A percentile compares a stretch with the other conserved stretches of the same genome.
Evolutionary conservation across 2,888 invertebrate species (phyloP).

Genomic region (Hecatera dysodea): DNA sequence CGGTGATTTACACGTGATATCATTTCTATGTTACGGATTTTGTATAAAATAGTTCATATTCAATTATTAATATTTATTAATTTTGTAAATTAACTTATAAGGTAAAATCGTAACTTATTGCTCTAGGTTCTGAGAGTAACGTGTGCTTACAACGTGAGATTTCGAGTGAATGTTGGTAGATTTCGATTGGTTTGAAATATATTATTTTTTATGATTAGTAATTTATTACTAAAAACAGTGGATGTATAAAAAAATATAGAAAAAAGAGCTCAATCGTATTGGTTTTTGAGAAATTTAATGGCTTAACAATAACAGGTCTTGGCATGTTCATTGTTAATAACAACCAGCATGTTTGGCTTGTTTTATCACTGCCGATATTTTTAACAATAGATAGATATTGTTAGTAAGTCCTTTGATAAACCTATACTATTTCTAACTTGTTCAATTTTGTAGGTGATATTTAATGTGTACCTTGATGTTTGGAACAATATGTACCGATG

Average conservation of each 20-base stretch:
- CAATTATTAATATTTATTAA: slow-evolving; percentile 88
- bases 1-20: slow-evolving; percentile 80
- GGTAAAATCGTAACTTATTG: slow-evolving; percentile 82
- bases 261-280: slow-evolving; percentile 64
- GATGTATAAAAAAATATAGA: slow-evolving; percentile 68
- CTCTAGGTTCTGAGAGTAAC: slow-evolving; percentile 79
- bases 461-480: slow-evolving; percentile 89
- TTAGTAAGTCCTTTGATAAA: slow-evolving; percentile 89
- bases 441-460: slow-evolving; percentile 90
- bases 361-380: slow-evolving; percentile 89
- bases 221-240: slow-evolving; percentile 73
- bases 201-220: slow-evolving; percentile 78
- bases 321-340: slow-evolving; percentile 68
- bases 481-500: slow-evolving; percentile 85
- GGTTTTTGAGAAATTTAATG: slow-evolving; percentile 66
- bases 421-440: slow-evolving; percentile 90
- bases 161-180: slow-evolving; percentile 85
- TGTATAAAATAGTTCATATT: slow-evolving; percentile 88
- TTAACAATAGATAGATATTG: slow-evolving; percentile 82
- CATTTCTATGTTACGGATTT: slow-evolving; percentile 86
- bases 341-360: slow-evolving; percentile 82
- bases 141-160: slow-evolving; percentile 84
- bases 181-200: slow-evolving; percentile 81
- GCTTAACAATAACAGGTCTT: slow-evolving; percentile 55
- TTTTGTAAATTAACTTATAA: slow-evolving; percentile 85